Base-by-base conservation (phyloP, 2,113 vertebrate genomes). In the Gorsachius goisagi region DNA sequence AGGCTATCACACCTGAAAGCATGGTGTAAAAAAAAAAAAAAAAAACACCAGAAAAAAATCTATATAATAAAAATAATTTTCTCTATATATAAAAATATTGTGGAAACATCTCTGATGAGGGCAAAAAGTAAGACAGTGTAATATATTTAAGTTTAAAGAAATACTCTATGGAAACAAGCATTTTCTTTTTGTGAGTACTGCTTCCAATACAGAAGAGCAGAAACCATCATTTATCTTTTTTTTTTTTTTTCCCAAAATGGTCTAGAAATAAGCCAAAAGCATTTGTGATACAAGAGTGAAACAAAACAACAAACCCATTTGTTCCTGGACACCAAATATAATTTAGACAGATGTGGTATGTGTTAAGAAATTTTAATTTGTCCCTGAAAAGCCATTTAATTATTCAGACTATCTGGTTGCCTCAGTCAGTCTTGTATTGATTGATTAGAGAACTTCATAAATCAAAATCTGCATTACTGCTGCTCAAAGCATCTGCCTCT, bases 351-450 rank as follows among this genome's bases (percentile, higher is more conserved):
- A 95, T 93, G 85, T 79, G 81, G 58, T 71, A 59, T 7, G 17
- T 45, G 58, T 71, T 71, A 79, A 95, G 79, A 95, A 92, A 96
- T 85, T 91, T 95, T 95, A 92, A 90, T 96, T 94, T 93, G 72
- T 68, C 77, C 77, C 87, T 94, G 86, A 95, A 96, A 97, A 95
- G 90, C 80, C 94, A 96, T 89, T 97, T 97, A 97, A 97, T 97
- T 95, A 97, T 97, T 97, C 90, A 97, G 91, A 94, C 88, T 89
- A 92, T 93, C 88, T 90, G 85, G 93, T 27, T 89, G 86, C 81
- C 39, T 93, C 86, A 72, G 90, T 80, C 67, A 76, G 77, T 72
- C 52, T 79, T 92, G 45, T 89, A 97, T 96, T 93, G 96, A 97
- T 89, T 78, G 92, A 93, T 89, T 68, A 66, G 89, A 95, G 76